phyloP scores from a whole-genome alignment of 35 echinoderm and acorn worm genomes.

The Heliocidaris tuberculata region DNA sequence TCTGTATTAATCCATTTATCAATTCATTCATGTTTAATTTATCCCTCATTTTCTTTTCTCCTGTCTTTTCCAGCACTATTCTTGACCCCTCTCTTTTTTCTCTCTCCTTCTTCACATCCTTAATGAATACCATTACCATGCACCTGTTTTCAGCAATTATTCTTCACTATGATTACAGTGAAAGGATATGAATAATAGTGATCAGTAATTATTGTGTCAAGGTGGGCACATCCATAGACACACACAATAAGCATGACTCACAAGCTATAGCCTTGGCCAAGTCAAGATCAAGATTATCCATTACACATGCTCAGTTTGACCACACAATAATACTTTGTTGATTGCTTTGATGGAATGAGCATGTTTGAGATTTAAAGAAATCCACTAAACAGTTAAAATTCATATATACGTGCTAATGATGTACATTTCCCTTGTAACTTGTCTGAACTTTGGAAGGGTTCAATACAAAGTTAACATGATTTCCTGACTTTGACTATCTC shows the following conservation, averaged over 20 bases:
- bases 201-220: neutral
- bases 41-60: no score
- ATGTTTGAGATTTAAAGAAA: neutral
- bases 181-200: neutral
- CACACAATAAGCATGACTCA: neutral
- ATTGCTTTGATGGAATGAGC: neutral
- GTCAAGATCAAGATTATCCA: neutral
- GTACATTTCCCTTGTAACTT: no score
- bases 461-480: no score
- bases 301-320: neutral
- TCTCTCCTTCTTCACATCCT: neutral
- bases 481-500: no score
- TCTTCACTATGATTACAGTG: neutral
- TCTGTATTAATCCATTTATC: no score
- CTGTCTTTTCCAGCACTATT: no score
- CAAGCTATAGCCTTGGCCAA: neutral
- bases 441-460: no score
- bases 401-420: no score
- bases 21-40: no score
- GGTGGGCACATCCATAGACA: neutral
- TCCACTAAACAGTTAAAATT: no score
- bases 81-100: no score
- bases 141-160: neutral
- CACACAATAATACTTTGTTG: neutral
- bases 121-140: neutral